Evolutionary conservation across 2,888 invertebrate genomes (phyloP), one percentile per base, ranked within the genome.

Genomic region (Lapara coniferarum): DNA sequence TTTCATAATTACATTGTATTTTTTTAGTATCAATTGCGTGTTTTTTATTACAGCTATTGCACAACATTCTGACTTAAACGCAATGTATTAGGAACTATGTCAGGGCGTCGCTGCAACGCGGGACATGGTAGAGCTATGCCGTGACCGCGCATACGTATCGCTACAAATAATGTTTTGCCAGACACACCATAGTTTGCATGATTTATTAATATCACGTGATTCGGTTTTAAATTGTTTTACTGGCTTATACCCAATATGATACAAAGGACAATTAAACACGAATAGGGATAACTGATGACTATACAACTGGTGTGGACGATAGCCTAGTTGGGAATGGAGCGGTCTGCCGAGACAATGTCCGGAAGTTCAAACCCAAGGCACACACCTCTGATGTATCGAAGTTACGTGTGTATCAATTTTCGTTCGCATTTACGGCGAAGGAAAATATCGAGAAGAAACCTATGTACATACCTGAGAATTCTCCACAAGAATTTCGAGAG

Each of bases 131-230:
- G 52, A 80, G 80, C 80, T 76, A 80, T 80, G 75, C 76, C 88
- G 86, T 88, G 88, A 86, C 88, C 85, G 81, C 84, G 87, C 88
- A 87, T 87, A 86, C 81, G 81, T 83, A 69, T 58, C 58, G 37
- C 57, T 66, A 69, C 69, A 69, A 57, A 69, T 69, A 69, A 69
- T 69, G 66, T 57, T 52, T 69, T 69, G 49, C 51, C 56, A 66
- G 57, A 66, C 66, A 66, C 66, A 66, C 66, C 66, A 66, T 58
- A 52, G 44, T 66, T 69, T 66, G 37, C 51, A 63, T 63, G 69
- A 69, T 69, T 67, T 69, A 66, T 59, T 56, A 57, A 58, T 49
- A 58, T 66, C 56, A 69, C 69, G 66, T 66, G 69, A 63, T 69
- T 63, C 52, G 44, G 44, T 63, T 69, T 69, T 63, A 63, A 59